Evolutionary conservation across 2,888 invertebrate genomes (phyloP).

Genomic region (Nomada lathburiana): DNA sequence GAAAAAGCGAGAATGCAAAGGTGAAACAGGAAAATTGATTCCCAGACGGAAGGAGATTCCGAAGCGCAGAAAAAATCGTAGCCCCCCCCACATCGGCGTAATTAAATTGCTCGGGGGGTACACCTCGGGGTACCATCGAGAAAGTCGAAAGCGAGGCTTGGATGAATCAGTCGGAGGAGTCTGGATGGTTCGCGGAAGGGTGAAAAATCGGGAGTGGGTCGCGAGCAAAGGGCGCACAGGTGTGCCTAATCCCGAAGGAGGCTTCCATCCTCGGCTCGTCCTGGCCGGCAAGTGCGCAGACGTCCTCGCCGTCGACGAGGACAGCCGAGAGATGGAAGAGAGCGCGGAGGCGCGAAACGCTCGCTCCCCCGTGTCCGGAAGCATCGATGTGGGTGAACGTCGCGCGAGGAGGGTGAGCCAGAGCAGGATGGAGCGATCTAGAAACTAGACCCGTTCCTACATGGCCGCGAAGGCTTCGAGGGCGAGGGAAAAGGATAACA

Average conservation of each 20-base stretch:
- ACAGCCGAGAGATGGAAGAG: slow-evolving; percentile 48
- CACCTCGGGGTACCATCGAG: too few species aligned
- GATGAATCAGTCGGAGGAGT: not conserved
- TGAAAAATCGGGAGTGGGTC: slow-evolving; percentile 45
- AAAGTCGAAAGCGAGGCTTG: too few species aligned
- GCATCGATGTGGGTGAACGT: slow-evolving; percentile 68
- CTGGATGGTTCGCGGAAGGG: not conserved
- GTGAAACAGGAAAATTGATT: not conserved
- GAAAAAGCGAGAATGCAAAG: not conserved
- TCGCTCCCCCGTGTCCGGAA: slow-evolving; percentile 62
- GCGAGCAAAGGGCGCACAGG: slow-evolving; percentile 30
- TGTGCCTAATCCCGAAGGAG: slow-evolving; percentile 43
- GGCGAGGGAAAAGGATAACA: slow-evolving; percentile 41
- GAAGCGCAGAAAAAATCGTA: too few species aligned
- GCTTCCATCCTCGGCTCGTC: slow-evolving; percentile 45
- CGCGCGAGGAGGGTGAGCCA: slow-evolving; percentile 38
- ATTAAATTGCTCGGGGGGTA: too few species aligned
- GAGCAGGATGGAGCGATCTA: slow-evolving; percentile 57
- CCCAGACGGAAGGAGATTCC: too few species aligned
- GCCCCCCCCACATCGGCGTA: too few species aligned
- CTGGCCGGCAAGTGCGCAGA: slow-evolving; percentile 64
- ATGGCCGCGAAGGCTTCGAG: not conserved
- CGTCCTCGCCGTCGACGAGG: slow-evolving; percentile 59
- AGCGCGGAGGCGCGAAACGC: slow-evolving; percentile 62
- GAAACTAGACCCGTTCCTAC: slow-evolving; percentile 24